A percentile compares a stretch with the other conserved stretches of the same genome.
Evolutionary conservation across 2,888 invertebrate genomes (phyloP).

Genomic region (Pristionchus exspectatus): DNA sequence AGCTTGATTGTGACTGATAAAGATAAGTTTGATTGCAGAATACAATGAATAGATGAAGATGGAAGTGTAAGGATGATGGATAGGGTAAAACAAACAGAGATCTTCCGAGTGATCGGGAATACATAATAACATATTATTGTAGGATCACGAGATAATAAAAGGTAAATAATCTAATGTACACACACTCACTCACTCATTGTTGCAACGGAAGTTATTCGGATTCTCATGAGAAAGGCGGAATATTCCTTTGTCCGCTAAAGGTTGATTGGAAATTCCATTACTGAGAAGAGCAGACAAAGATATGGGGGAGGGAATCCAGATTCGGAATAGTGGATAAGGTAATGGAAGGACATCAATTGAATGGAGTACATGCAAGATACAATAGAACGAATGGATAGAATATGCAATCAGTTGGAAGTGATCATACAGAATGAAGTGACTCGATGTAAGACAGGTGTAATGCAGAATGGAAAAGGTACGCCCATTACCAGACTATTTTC

Average conservation of each 20-base stretch:
- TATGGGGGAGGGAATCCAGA: constrained; percentile 1
- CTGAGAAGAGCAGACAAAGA: constrained; percentile 35
- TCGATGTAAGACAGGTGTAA: background rate
- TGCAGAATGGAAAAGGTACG: background rate
- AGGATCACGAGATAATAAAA: background rate
- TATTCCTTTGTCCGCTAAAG: background rate
- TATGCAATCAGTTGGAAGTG: background rate
- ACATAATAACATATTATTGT: too few species aligned
- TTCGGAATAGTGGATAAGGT: background rate
- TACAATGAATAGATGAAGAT: background rate
- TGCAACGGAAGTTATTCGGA: background rate
- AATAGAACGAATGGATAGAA: background rate
- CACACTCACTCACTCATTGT: background rate
- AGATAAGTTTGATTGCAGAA: background rate
- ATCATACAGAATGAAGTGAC: background rate
- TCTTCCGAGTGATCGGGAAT: background rate
- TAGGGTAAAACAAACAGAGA: background rate
- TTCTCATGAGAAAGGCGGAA: background rate
- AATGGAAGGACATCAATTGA: constrained; percentile 1
- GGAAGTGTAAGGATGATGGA: background rate
- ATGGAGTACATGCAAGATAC: background rate
- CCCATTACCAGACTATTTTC: background rate
- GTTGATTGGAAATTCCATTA: constrained; percentile 24
- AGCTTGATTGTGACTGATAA: background rate
- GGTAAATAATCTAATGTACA: background rate